Conservation (phyloP, 2,113 vertebrate species). For the Sceloporus tristichus region DNA sequence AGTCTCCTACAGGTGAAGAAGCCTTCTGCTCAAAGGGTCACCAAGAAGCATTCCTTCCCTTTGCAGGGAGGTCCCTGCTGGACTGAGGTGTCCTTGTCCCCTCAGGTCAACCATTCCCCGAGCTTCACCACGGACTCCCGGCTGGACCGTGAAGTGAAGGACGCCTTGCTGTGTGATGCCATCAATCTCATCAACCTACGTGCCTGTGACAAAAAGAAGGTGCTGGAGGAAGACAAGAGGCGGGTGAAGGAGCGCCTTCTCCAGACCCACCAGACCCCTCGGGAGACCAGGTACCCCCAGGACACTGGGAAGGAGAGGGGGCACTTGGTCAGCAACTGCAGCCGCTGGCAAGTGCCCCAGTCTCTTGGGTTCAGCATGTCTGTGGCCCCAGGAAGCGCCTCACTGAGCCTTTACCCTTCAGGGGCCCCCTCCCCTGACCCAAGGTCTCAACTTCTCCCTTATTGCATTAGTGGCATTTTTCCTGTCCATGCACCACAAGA, state of each 20-base stretch:
- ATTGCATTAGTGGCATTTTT: neutral
- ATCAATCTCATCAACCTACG: slow-evolving; percentile 79
- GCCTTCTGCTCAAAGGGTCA: neutral
- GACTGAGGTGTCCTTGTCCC: neutral
- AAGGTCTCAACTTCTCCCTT: no score
- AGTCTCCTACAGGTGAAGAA: neutral
- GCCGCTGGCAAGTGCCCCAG: neutral
- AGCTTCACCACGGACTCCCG: slow-evolving; percentile 82
- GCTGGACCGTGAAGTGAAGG: slow-evolving; percentile 82
- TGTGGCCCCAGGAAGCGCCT: neutral
- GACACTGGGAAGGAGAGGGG: no score
- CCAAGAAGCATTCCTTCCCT: neutral
- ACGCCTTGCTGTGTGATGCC: slow-evolving; percentile 80
- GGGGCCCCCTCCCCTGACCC: no score
- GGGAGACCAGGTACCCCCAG: slow-evolving; percentile 66
- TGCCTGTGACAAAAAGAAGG: slow-evolving; percentile 76
- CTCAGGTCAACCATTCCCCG: slow-evolving; percentile 85
- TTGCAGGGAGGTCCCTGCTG: neutral
- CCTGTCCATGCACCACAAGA: no score
- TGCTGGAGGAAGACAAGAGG: slow-evolving; percentile 80
- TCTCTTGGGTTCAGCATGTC: no score
- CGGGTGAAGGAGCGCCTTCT: slow-evolving; percentile 77
- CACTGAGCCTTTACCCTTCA: neutral
- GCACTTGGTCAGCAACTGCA: neutral
- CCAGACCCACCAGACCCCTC: slow-evolving; percentile 59